These are phyloP conservation scores for Nymphalis polychloros DNA, from an alignment of 2,888 invertebrate genomes.

Conservation along the genomic window DNA sequence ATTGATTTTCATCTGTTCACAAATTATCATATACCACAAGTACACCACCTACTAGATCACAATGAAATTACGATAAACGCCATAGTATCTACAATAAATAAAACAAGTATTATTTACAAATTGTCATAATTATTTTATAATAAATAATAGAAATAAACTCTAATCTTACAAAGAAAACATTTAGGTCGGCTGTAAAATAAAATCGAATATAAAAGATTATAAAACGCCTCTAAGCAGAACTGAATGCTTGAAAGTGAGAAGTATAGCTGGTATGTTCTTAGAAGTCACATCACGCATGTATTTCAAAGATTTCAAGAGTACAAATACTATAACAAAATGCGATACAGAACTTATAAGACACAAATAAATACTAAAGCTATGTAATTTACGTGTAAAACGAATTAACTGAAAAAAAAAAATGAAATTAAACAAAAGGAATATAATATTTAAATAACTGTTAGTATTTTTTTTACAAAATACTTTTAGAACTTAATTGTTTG, in stretches of 20 bases:
- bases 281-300: too few species aligned
- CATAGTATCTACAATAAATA: constrained; percentile 72
- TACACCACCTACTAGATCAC: constrained; percentile 65
- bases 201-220: constrained; percentile 2
- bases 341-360: too few species aligned
- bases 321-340: too few species aligned
- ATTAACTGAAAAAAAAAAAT: background rate
- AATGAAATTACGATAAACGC: constrained; percentile 61
- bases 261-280: too few species aligned
- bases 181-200: background rate
- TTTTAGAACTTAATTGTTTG: background rate
- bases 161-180: background rate
- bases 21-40: constrained; percentile 42
- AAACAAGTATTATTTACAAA: constrained; percentile 61
- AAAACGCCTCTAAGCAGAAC: background rate
- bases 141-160: constrained; percentile 47
- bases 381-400: background rate
- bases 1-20: constrained; percentile 51
- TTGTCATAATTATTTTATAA: constrained; percentile 53
- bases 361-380: background rate
- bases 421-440: background rate
- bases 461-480: background rate
- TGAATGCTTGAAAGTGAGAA: too few species aligned
- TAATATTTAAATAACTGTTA: background rate
- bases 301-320: too few species aligned